Conservation (phyloP, 2,797 vertebrate genomes). For the Vespertilio murinus region DNA sequence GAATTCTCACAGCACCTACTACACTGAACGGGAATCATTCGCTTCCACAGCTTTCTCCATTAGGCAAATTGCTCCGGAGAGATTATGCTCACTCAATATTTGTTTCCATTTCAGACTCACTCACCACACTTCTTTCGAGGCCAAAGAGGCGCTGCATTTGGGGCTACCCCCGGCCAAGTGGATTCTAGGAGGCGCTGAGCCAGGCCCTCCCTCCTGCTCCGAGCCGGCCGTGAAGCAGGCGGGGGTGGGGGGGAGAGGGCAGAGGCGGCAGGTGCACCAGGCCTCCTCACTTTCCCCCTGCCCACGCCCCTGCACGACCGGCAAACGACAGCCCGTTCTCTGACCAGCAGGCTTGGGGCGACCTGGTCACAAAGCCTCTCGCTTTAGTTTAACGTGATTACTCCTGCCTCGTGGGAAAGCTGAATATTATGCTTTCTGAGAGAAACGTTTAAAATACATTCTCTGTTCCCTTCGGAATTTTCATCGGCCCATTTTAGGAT, state of each 20-base stretch:
- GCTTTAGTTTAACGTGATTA: neutral
- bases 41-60: neutral
- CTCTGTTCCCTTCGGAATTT: neutral
- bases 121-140: neutral
- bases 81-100: neutral
- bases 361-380: neutral
- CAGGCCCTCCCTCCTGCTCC: neutral
- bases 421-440: neutral
- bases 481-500: neutral
- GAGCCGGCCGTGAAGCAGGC: neutral
- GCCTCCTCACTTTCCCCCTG: neutral
- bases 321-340: neutral
- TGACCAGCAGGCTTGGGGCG: neutral
- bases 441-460: conserved; percentile 32
- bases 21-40: neutral
- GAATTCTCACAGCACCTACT: neutral
- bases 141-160: neutral
- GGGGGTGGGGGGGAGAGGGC: neutral
- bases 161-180: neutral
- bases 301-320: neutral
- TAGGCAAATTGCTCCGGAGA: neutral
- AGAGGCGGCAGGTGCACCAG: neutral
- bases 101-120: neutral
- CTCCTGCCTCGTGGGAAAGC: neutral
- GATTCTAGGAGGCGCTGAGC: neutral